A percentile compares a stretch with the other conserved stretches of the same genome.
Conservation (phyloP, 2,797 vertebrate genomes). For the Periophthalmus magnuspinnatus region DNA sequence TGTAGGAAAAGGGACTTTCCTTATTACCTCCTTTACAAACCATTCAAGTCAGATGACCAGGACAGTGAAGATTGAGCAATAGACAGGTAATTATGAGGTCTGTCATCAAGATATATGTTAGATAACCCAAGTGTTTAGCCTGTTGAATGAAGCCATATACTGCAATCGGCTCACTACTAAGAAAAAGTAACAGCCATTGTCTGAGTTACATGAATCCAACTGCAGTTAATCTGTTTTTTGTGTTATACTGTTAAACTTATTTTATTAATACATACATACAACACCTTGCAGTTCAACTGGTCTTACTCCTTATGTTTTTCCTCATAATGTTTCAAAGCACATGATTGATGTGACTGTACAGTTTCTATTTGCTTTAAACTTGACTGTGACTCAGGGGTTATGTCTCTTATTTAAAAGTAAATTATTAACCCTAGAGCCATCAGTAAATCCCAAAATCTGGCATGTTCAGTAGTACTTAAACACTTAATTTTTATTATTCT, state of each 20-base stretch:
- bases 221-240: not conserved
- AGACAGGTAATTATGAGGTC: not conserved
- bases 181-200: not conserved
- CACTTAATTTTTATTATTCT: not conserved
- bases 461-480: not conserved
- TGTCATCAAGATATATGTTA: not conserved
- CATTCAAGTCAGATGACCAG: not conserved
- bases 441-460: not conserved
- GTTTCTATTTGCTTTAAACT: not conserved
- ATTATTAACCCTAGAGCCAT: not conserved
- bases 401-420: not conserved
- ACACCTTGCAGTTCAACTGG: not conserved
- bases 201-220: not conserved
- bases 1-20: conserved; percentile 9
- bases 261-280: not conserved
- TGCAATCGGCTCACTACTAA: not conserved
- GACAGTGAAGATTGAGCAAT: conserved; percentile 1
- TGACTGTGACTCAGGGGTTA: not conserved
- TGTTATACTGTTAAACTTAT: not conserved
- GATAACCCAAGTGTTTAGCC: not conserved
- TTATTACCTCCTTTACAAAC: not conserved
- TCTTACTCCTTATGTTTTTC: not conserved
- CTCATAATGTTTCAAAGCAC: not conserved
- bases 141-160: not conserved
- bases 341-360: not conserved